A percentile compares a stretch with the other conserved stretches of the same genome.
phyloP scores from a whole-genome alignment of 2,113 vertebrate species.

The Picathartes gymnocephalus region DNA sequence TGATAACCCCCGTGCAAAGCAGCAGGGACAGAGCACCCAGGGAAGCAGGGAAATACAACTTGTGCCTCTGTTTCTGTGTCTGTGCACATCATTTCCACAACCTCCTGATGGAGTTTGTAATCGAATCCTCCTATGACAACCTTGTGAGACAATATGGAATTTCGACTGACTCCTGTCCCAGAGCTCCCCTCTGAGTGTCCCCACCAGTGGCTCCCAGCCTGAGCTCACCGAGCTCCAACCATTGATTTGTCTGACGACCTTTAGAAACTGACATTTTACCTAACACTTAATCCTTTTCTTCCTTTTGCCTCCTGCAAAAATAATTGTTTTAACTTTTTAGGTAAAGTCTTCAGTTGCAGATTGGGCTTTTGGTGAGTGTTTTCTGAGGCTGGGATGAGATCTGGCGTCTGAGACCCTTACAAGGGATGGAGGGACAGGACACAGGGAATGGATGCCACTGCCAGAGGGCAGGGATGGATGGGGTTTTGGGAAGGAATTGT shows the following conservation, averaged over 20 bases:
- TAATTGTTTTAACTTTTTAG: slow-evolving; percentile 2
- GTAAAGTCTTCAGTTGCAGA: background rate
- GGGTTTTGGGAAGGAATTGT: background rate
- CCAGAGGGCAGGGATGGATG: background rate
- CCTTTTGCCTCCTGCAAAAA: background rate
- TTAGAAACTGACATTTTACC: background rate
- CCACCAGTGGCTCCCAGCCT: background rate
- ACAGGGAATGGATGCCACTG: too few relatives aligned
- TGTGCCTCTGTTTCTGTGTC: fast-evolving
- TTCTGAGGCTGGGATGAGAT: background rate
- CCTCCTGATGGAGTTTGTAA: background rate
- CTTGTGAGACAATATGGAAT: fast-evolving
- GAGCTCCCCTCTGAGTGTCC: background rate
- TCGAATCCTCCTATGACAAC: background rate
- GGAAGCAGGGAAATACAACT: fast-evolving
- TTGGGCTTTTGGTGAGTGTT: background rate
- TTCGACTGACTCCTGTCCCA: background rate
- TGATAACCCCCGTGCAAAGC: background rate
- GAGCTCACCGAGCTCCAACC: background rate
- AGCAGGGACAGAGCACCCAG: background rate
- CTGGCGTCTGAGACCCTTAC: background rate
- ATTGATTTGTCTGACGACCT: background rate
- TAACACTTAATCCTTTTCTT: background rate
- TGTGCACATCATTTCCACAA: fast-evolving
- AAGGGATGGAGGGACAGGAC: background rate